Evolutionary conservation across 2,113 vertebrate genomes (phyloP).

Genomic region (Desmodus rotundus): DNA sequence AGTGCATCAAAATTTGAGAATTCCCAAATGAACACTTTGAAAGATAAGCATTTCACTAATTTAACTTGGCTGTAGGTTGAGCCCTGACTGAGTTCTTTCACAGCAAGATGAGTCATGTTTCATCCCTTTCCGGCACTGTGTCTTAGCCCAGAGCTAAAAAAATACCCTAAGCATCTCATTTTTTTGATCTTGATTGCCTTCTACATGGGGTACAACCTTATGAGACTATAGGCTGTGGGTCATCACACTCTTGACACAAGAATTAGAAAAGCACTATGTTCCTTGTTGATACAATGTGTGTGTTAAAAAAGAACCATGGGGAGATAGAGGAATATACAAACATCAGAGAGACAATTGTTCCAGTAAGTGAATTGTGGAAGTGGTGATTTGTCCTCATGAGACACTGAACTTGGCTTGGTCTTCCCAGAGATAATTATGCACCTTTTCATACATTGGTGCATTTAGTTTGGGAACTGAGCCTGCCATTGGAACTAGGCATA

Average conservation of each 20-base stretch:
- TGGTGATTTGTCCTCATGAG: neutral
- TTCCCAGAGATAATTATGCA: neutral
- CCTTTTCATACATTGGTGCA: neutral
- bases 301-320: neutral
- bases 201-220: neutral
- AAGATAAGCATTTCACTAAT: conserved; percentile 78
- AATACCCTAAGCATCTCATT: neutral
- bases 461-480: neutral
- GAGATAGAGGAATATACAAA: neutral
- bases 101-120: conserved; percentile 18
- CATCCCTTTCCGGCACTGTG: neutral
- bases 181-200: conserved; percentile 13
- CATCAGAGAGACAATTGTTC: neutral
- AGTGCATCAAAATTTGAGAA: conserved; percentile 79
- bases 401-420: neutral
- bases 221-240: neutral
- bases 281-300: neutral
- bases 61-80: conserved; percentile 74
- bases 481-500: neutral
- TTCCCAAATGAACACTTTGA: conserved; percentile 77
- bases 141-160: conserved; percentile 12
- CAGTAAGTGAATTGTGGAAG: neutral
- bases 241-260: neutral
- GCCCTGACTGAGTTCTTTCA: conserved; percentile 52
- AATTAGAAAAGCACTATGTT: neutral